Percentiles rank a stretch among this genome's conserved stretches.
Evolutionary conservation across 1,140 invertebrate genomes (phyloP).

Genomic region (Panagrolaimus sp.): DNA sequence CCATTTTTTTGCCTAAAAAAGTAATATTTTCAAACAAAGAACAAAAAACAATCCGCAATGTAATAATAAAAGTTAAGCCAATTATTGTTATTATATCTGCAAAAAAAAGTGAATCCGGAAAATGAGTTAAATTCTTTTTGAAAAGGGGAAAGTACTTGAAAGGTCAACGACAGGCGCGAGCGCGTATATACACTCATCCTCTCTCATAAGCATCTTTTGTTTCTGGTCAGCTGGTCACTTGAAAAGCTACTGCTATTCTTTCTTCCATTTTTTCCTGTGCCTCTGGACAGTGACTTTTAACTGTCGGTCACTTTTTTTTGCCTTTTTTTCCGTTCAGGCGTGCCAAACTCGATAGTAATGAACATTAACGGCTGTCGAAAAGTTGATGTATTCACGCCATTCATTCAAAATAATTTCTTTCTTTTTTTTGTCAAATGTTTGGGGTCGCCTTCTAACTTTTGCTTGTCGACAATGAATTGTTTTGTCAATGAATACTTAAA

Average conservation of each 20-base stretch:
- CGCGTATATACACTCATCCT: too few relatives aligned
- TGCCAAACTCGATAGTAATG: constrained; percentile 11
- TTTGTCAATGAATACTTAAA: background rate
- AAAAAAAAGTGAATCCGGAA: constrained; percentile 14
- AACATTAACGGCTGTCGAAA: background rate
- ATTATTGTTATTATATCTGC: background rate
- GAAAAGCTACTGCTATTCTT: background rate
- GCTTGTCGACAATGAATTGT: background rate
- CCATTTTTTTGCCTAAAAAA: background rate
- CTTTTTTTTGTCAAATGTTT: too few relatives aligned
- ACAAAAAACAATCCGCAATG: background rate
- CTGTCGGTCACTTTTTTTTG: background rate
- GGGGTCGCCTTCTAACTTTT: background rate
- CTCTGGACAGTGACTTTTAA: background rate
- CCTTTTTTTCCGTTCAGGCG: constrained; percentile 13
- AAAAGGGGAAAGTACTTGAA: constrained; percentile 3
- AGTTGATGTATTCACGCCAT: background rate
- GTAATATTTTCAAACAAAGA: background rate
- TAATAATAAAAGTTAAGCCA: background rate
- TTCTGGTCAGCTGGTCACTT: constrained; percentile 9
- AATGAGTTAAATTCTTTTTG: background rate
- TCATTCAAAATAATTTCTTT: background rate
- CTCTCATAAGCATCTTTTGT: background rate
- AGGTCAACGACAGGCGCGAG: constrained; percentile 17
- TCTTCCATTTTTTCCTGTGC: background rate